These are phyloP conservation scores for Atherinomorus stipes DNA, from an alignment of 2,113 vertebrate species.

Conservation along the genomic window DNA sequence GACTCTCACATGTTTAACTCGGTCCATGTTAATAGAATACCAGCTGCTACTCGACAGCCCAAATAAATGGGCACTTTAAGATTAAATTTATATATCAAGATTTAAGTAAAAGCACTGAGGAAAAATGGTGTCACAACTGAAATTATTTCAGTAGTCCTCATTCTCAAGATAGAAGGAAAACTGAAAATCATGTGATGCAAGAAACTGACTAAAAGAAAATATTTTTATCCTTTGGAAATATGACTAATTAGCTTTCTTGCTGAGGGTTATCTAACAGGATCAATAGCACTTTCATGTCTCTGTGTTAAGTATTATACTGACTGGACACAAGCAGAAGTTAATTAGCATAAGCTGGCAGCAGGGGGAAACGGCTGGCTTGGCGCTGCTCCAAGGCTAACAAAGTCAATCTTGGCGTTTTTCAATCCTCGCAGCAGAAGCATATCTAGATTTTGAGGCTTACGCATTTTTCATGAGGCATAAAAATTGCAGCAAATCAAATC, in stretches of 20 bases:
- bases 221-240: neutral
- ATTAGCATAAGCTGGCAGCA: constrained; percentile 16
- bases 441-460: no score
- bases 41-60: constrained; percentile 19
- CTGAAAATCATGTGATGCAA: neutral
- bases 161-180: neutral
- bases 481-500: no score
- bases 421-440: no score
- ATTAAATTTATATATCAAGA: neutral
- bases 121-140: neutral
- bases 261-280: neutral
- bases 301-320: constrained; percentile 1
- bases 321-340: neutral
- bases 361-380: constrained; percentile 15
- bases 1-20: constrained; percentile 63
- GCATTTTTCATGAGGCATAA: no score
- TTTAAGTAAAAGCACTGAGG: neutral
- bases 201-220: neutral
- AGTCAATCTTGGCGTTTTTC: no score
- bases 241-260: neutral
- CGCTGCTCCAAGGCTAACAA: neutral
- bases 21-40: constrained; percentile 64
- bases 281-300: neutral
- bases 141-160: neutral
- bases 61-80: constrained; percentile 9